Percentiles rank a stretch among this genome's conserved stretches.
These are phyloP conservation scores for Uria lomvia DNA, from an alignment of 2,113 vertebrate species.

Conservation along the genomic window DNA sequence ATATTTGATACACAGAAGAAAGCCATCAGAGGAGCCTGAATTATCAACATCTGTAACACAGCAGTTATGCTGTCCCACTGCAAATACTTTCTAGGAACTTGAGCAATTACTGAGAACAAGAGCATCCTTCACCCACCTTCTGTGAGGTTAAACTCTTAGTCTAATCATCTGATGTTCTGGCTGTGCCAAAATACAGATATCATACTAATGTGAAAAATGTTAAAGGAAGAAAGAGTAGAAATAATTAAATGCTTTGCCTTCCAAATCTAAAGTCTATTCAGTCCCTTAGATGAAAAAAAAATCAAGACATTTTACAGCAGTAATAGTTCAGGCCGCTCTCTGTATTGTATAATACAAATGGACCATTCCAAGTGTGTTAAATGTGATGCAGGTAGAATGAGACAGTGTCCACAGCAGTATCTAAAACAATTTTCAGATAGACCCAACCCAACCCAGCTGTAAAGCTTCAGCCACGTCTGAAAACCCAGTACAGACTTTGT, in stretches of 20 bases:
- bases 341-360: not conserved
- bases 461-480: not conserved
- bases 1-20: not conserved
- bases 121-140: not conserved
- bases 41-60: not conserved
- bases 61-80: not conserved
- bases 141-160: not conserved
- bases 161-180: not conserved
- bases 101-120: not conserved
- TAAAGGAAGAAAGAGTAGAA: not conserved
- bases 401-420: accelerated
- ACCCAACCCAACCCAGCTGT: not conserved
- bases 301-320: not conserved
- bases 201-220: not conserved
- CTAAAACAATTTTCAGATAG: not conserved
- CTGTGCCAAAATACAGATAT: not conserved
- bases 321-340: not conserved
- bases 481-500: not conserved
- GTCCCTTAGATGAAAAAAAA: not conserved
- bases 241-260: not conserved
- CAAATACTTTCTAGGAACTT: not conserved
- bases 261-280: not conserved
- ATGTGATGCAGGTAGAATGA: not conserved
- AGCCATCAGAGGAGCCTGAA: not conserved
- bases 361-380: not conserved